Base-by-base conservation (phyloP, 2,113 vertebrate species). In the Micromys minutus region DNA sequence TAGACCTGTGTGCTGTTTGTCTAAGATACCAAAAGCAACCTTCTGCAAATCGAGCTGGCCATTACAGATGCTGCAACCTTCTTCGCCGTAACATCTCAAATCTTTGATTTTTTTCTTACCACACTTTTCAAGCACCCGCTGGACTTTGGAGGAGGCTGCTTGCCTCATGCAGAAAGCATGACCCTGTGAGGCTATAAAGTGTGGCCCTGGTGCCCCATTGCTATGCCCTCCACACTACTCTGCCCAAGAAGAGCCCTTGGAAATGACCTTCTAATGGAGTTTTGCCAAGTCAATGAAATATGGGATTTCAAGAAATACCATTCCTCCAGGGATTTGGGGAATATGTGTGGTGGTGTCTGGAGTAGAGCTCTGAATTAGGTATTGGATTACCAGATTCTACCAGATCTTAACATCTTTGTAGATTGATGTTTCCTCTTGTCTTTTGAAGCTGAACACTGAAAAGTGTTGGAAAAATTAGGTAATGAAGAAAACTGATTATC, bases 1-100 rank as follows among this genome's bases (percentile, higher is more conserved):
- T 96, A 94, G 94, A 97, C 94, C 83, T 79, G 96, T 79, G 96
- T 98, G 97, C 97, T 98, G 97, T 97, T 98, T 96, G 95, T 91
- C 93, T 96, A 89, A 88, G 97, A 77, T 97, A 97, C 63, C 87
- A 96, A 94, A 97, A 97, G 95, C 96, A 96, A 96, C 97, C 95
- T 97, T 97, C 97, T 93, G 77, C 47, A 85, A 7, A 65, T 96
- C 96, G 67, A 93, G 74, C 83, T 93, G 72, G 71, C 91, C 89
- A 95, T 97, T 92, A 61, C 87, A 79, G 76, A 92, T 92, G 75
- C 87, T 29, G 79, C 15, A 95, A 94, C 92, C 84, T 96, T 89
- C n/a, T 88, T 97, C 75, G 31, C 87, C 5, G 5, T 77, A 92
- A 59, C 90, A 36, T 87, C 97, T 87, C 86, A 85, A 74, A 91